Evolutionary conservation across 2,797 vertebrate genomes (phyloP).

Genomic region (Sylvilagus floridanus): DNA sequence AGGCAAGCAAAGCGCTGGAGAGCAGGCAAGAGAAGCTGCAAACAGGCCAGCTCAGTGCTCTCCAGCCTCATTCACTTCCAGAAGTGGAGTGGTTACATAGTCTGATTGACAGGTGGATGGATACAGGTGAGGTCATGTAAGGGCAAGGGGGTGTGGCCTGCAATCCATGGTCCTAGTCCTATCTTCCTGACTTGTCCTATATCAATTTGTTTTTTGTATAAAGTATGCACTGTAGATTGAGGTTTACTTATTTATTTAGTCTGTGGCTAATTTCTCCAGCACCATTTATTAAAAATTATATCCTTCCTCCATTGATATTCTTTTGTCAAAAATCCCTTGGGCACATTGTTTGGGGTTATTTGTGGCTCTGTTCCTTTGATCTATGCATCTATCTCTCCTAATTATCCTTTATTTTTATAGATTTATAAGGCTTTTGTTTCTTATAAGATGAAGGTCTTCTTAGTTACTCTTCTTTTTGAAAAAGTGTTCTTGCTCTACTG

Average conservation of each 20-base stretch:
- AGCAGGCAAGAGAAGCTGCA: too few relatives aligned
- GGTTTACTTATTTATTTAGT: slow-evolving; percentile 6
- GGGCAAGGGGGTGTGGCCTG: too few relatives aligned
- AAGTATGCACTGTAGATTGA: background rate
- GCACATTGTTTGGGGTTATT: background rate
- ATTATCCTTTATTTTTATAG: background rate
- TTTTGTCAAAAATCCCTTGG: background rate
- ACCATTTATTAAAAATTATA: background rate
- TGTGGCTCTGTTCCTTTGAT: background rate
- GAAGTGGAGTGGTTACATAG: too few relatives aligned
- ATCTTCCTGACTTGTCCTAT: too few relatives aligned
- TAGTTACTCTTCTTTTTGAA: background rate
- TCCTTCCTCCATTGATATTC: background rate
- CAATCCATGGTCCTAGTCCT: too few relatives aligned
- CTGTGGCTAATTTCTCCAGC: background rate
- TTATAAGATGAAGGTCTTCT: background rate
- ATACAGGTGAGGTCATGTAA: too few relatives aligned
- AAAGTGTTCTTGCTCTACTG: background rate
- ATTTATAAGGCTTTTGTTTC: slow-evolving; percentile 1
- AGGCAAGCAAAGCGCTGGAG: too few relatives aligned
- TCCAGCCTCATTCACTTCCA: too few relatives aligned
- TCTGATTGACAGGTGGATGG: too few relatives aligned
- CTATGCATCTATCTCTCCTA: background rate
- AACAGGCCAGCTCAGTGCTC: too few relatives aligned
- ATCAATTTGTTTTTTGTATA: background rate